Conservation (phyloP, 2,113 vertebrate genomes). For the Alligator sinensis region DNA sequence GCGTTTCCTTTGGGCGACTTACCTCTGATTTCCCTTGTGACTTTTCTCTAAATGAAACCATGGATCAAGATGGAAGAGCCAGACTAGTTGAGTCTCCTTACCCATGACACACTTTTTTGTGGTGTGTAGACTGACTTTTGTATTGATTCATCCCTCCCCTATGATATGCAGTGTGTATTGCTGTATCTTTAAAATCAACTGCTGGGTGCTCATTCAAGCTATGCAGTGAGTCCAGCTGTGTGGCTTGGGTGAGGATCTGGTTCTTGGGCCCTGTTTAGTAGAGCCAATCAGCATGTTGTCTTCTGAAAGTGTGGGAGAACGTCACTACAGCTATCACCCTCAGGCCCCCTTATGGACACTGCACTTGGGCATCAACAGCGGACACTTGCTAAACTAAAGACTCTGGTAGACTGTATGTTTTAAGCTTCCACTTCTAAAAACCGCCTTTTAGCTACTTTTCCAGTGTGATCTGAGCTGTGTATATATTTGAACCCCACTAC, state of each 20-base stretch:
- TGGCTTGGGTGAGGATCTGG: background rate
- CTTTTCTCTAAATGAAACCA: slow-evolving; percentile 11
- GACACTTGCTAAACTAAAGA: background rate
- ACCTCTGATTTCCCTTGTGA: background rate
- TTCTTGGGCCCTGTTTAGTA: background rate
- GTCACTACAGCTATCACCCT: background rate
- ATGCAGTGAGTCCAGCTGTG: background rate
- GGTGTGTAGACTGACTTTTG: background rate
- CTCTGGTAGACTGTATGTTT: fast-evolving
- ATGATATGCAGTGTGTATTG: background rate
- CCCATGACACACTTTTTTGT: background rate
- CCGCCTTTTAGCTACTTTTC: background rate
- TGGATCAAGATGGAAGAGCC: background rate
- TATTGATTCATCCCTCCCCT: background rate
- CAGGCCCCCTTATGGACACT: background rate
- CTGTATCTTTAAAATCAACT: background rate
- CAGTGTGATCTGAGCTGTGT: background rate
- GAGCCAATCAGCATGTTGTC: fast-evolving
- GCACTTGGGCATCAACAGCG: background rate
- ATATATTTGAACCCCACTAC: background rate
- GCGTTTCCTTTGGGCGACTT: background rate
- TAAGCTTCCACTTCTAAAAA: background rate
- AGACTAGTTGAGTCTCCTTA: background rate
- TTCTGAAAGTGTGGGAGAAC: background rate
- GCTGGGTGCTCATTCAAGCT: background rate